Evolutionary conservation across 2,888 invertebrate species (phyloP).

Genomic region (Xylocampa areola): DNA sequence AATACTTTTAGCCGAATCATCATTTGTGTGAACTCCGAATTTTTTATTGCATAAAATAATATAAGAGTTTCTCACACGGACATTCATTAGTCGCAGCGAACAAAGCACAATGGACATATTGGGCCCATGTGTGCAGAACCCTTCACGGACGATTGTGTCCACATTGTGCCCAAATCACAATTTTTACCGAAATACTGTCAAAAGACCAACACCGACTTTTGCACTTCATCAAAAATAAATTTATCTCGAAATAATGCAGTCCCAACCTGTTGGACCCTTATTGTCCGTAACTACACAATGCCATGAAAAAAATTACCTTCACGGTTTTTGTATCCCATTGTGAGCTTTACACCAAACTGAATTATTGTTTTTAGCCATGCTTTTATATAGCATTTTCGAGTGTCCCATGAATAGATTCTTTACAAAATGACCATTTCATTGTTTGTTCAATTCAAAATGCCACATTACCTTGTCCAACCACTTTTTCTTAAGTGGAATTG

Average conservation of each 20-base stretch:
- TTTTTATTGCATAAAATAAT: slow-evolving; percentile 56
- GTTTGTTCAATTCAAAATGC: slow-evolving; percentile 61
- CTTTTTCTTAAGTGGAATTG: slow-evolving; percentile 43
- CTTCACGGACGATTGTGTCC: slow-evolving; percentile 77
- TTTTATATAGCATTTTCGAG: slow-evolving; percentile 73
- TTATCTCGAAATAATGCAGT: slow-evolving; percentile 82
- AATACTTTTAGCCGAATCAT: slow-evolving; percentile 49
- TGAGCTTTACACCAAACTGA: slow-evolving; percentile 72
- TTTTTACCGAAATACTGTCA: slow-evolving; percentile 78
- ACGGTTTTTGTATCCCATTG: slow-evolving; percentile 71
- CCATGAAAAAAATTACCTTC: slow-evolving; percentile 67
- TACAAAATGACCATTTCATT: slow-evolving; percentile 67
- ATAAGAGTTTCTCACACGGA: slow-evolving; percentile 72
- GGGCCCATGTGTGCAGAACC: slow-evolving; percentile 85
- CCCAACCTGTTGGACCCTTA: slow-evolving; percentile 76
- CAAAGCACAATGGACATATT: slow-evolving; percentile 83
- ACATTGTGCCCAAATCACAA: slow-evolving; percentile 78
- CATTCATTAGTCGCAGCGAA: slow-evolving; percentile 76
- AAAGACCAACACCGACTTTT: slow-evolving; percentile 82
- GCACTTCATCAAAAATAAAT: slow-evolving; percentile 89
- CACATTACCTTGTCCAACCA: slow-evolving; percentile 58
- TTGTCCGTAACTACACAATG: slow-evolving; percentile 72
- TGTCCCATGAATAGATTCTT: slow-evolving; percentile 73
- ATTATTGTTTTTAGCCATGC: slow-evolving; percentile 84
- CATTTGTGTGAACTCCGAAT: slow-evolving; percentile 49